phyloP scores from a whole-genome alignment of 2,113 vertebrate genomes.

The Ageneiosus marmoratus region DNA sequence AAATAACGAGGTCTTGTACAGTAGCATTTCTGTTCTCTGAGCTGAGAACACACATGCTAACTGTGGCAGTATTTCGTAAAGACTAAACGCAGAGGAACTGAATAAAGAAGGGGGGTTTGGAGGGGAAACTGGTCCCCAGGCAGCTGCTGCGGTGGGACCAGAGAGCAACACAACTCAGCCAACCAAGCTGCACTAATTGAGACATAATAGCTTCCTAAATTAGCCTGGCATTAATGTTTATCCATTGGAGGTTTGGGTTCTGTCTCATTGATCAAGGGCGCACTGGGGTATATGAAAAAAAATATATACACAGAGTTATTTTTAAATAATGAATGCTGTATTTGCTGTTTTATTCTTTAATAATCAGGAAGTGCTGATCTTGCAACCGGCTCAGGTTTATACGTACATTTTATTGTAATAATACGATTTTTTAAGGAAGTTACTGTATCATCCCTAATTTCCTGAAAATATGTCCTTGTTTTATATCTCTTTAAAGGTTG shows the following conservation, averaged over 20 bases:
- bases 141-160: slow-evolving; percentile 48
- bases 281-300: background rate
- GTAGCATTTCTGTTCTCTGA: background rate
- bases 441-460: no score
- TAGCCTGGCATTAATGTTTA: slow-evolving; percentile 43
- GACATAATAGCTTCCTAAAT: slow-evolving; percentile 51
- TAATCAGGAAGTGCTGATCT: background rate
- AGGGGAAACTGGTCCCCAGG: slow-evolving; percentile 41
- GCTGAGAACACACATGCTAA: slow-evolving; percentile 15
- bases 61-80: slow-evolving; percentile 10
- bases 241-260: slow-evolving; percentile 19
- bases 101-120: slow-evolving; percentile 37
- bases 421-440: no score
- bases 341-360: background rate
- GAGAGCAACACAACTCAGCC: slow-evolving; percentile 47
- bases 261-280: slow-evolving; percentile 19
- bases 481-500: background rate
- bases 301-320: background rate
- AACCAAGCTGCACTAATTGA: slow-evolving; percentile 53
- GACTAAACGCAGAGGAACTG: slow-evolving; percentile 12
- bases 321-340: background rate
- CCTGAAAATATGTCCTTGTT: background rate
- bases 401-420: background rate
- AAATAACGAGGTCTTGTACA: slow-evolving; percentile 18
- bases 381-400: background rate